phyloP scores from a whole-genome alignment of 2,113 vertebrate species.

The Ochotona curzoniae region DNA sequence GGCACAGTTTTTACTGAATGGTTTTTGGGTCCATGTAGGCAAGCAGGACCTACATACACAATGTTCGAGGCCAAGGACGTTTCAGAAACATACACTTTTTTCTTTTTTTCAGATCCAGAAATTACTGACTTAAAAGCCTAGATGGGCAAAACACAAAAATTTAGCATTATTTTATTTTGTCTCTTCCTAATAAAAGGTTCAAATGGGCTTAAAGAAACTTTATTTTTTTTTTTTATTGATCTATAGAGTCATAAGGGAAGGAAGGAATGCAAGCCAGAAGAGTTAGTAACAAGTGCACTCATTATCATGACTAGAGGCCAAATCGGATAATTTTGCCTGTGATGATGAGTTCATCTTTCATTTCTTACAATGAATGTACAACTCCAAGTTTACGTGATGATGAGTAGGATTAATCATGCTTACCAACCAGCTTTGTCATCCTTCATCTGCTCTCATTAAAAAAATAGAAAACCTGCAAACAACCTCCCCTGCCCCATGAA shows the following conservation, averaged over 20 bases:
- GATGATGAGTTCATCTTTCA: slow-evolving; percentile 8
- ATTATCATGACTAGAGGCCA: not conserved
- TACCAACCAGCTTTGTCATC: not conserved
- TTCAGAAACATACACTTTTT: not conserved
- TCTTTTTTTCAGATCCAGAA: not conserved
- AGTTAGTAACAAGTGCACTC: not conserved
- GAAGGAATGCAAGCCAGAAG: not conserved
- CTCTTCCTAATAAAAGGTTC: too few relatives aligned
- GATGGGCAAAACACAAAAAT: not conserved
- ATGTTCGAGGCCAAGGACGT: not conserved
- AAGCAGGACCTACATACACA: not conserved
- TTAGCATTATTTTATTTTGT: not conserved
- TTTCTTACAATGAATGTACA: not conserved
- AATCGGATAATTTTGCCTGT: not conserved
- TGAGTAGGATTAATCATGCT: slow-evolving; percentile 25
- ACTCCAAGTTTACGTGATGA: slow-evolving; percentile 3
- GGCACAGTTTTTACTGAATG: not conserved
- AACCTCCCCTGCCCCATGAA: not conserved
- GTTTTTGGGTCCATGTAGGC: too few relatives aligned
- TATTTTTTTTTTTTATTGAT: not conserved
- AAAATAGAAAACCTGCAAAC: not conserved
- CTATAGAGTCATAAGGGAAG: not conserved
- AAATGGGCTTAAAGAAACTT: not conserved
- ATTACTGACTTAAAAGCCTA: not conserved
- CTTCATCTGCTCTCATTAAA: slow-evolving; percentile 15